phyloP scores from a whole-genome alignment of 2,113 vertebrate genomes.

The Bos taurus region ARS-UCD2.0 NC_037337.1:9849501-9850000 shows the following conservation, averaged over 20 bases:
- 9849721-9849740: not conserved
- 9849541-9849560: not conserved
- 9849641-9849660: not conserved
- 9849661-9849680: not conserved
- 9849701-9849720: not conserved
- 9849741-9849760: not conserved
- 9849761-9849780: not conserved
- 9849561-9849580: not conserved
- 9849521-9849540: not conserved
- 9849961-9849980: not conserved
- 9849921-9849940: not conserved
- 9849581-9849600: not conserved
- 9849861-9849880: not conserved
- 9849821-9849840: not conserved
- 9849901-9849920: not conserved
- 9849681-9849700: not conserved
- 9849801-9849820: slow-evolving; percentile 28
- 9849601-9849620: not conserved
- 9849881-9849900: slow-evolving; percentile 38
- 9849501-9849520: not conserved
- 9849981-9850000: fast-evolving
- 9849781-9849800: not conserved
- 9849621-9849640: not conserved
- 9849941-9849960: not conserved
- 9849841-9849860: not conserved